These are phyloP conservation scores for Halichoeres trimaculatus DNA, from an alignment of 2,113 vertebrate genomes.

Conservation along the genomic window DNA sequence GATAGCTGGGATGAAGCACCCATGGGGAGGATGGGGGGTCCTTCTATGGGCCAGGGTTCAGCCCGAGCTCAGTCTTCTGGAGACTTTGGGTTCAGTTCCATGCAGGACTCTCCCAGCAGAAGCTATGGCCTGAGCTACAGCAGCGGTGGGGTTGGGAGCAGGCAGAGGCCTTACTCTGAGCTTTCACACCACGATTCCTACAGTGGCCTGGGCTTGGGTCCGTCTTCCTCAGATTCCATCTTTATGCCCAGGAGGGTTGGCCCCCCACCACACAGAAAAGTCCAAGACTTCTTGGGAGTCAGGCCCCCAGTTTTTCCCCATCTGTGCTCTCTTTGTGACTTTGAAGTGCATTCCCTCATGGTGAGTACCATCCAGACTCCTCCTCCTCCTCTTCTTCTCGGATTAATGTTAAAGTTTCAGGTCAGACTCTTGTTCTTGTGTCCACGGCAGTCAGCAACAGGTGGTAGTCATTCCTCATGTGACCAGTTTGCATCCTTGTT, in stretches of 20 bases:
- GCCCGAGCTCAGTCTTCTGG: slow-evolving; percentile 50
- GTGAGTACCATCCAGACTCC: slow-evolving; percentile 78
- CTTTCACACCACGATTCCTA: slow-evolving; percentile 77
- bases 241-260: slow-evolving; percentile 81
- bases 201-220: slow-evolving; percentile 62
- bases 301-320: slow-evolving; percentile 81
- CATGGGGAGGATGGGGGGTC: slow-evolving; percentile 60
- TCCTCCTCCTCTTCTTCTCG: slow-evolving; percentile 38
- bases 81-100: slow-evolving; percentile 77
- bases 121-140: slow-evolving; percentile 68
- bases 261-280: slow-evolving; percentile 79
- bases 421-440: slow-evolving; percentile 28
- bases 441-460: slow-evolving; percentile 41
- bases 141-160: slow-evolving; percentile 40
- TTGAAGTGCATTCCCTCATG: slow-evolving; percentile 83
- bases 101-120: slow-evolving; percentile 66
- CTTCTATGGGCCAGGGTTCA: slow-evolving; percentile 65
- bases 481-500: slow-evolving; percentile 14
- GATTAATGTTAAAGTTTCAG: slow-evolving; percentile 53
- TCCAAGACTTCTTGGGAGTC: slow-evolving; percentile 84
- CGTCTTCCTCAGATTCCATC: slow-evolving; percentile 55
- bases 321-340: slow-evolving; percentile 86
- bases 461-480: slow-evolving; percentile 2
- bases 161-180: slow-evolving; percentile 75
- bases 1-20: slow-evolving; percentile 73